These are phyloP conservation scores for Xyrichtys novacula DNA, from an alignment of 2,797 vertebrate genomes.

Conservation along the genomic window DNA sequence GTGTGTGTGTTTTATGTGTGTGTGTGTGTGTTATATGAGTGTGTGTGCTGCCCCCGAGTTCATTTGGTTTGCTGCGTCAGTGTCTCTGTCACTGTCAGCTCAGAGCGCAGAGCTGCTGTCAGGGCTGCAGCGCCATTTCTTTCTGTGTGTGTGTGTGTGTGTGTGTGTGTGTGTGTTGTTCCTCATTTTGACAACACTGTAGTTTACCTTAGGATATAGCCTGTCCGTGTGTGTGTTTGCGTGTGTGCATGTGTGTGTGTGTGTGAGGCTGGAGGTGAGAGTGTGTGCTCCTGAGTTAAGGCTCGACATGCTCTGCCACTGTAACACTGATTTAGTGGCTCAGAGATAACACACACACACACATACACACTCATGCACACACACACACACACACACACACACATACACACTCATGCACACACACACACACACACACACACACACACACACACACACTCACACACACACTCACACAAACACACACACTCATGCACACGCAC, in stretches of 20 bases:
- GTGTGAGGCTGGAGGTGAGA: constrained; percentile 17
- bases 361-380: background rate
- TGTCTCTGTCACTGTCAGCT: constrained; percentile 55
- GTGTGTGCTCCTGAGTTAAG: constrained; percentile 43
- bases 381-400: constrained; percentile 32
- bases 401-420: constrained; percentile 30
- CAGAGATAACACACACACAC: constrained; percentile 34
- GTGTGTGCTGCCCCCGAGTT: constrained; percentile 17
- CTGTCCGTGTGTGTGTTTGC: constrained; percentile 17
- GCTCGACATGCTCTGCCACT: constrained; percentile 45
- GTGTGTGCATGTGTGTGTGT: constrained; percentile 8
- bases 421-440: constrained; percentile 25
- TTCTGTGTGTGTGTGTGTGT: background rate
- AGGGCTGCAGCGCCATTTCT: background rate
- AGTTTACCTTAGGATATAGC: constrained; percentile 41
- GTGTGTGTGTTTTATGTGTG: constrained; percentile 3
- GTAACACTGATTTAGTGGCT: constrained; percentile 58
- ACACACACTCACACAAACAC: constrained; percentile 29
- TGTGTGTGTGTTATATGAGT: constrained; percentile 13
- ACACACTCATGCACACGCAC: constrained; percentile 31
- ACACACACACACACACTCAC: constrained; percentile 21
- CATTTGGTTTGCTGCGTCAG: constrained; percentile 52
- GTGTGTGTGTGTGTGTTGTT: constrained; percentile 11
- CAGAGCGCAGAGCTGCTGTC: constrained; percentile 37
- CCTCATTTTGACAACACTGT: constrained; percentile 7